These are phyloP conservation scores for Oxyruncus cristatus DNA, from an alignment of 2,113 vertebrate genomes.

Conservation along the genomic window DNA sequence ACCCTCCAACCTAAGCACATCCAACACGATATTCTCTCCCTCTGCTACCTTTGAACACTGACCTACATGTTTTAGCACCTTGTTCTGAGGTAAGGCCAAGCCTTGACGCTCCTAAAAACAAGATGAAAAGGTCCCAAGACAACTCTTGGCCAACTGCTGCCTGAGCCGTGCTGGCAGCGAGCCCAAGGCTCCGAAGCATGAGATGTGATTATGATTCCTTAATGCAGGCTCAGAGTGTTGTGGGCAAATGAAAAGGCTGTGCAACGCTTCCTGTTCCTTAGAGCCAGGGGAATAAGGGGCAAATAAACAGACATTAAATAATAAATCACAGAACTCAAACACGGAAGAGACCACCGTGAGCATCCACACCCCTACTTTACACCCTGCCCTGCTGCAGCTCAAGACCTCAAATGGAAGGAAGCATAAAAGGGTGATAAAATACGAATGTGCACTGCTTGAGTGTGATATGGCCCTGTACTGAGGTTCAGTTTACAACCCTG, in stretches of 20 bases:
- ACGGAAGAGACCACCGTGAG: neutral
- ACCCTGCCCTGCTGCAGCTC: neutral
- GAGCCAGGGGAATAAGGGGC: neutral
- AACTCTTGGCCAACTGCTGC: neutral
- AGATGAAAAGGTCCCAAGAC: neutral
- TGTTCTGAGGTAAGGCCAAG: neutral
- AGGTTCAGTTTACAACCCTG: neutral
- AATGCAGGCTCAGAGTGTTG: neutral
- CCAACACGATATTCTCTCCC: neutral
- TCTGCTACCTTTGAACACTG: neutral
- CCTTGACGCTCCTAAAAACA: neutral
- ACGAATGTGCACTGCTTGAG: neutral
- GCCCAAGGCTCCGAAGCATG: constrained; percentile 19
- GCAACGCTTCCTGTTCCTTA: neutral
- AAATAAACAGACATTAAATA: neutral
- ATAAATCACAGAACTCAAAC: neutral
- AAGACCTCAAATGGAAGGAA: neutral
- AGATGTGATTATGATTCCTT: constrained; percentile 38
- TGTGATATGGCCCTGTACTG: neutral
- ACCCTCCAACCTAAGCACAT: neutral
- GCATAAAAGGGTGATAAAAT: neutral
- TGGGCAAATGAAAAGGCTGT: neutral
- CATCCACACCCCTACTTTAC: neutral
- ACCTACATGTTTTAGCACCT: neutral
- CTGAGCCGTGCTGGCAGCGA: neutral